Evolutionary conservation across 1,140 invertebrate species (phyloP), one percentile per base, ranked within the genome.

Genomic region (Pseudomyrmex gracilis): DNA sequence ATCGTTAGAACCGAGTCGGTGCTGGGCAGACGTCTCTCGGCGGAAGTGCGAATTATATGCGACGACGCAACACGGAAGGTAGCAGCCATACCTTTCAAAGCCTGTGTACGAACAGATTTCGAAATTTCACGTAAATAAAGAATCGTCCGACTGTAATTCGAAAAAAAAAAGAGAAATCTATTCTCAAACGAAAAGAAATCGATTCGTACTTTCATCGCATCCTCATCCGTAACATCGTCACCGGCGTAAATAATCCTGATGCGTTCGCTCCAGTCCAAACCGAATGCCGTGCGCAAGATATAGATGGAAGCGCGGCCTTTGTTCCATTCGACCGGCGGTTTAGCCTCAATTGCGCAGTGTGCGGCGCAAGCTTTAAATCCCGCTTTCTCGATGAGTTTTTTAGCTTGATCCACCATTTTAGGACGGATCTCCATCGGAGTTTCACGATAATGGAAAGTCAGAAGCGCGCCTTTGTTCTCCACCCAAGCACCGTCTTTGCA

Each of bases 271-370:
- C 98, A 98, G 92, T 98, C 98, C 0, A 98, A 95, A 13, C 98
- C 98, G 92, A 98, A 98, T 0, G 97, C 97, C 1, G 97, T 98
- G 73, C 98, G 95, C 51, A 98, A 91, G 87, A 98, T 98, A 91
- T 98, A 98, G 88, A 98, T 98, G 0, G 97, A 98, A 61, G 98
- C 98, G 57, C 97, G 96, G 84, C 97, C 98, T 93, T 98, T 98
- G 91, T 98, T 97, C 98, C 98, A 98, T 90, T 97, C 96, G 0
- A 98, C 97, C 0, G 97, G 97, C 51, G 98, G 98, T 87, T 97
- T 97, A 0, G 97, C 98, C 93, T 98, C 98, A 13, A 98, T 95
- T 0, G 97, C 97, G 90, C 97, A 98, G 91, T 98, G 97, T 10
- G 97, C 97, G 45, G 96, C 93, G 55, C 96, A 97, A 10, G 97